Conservation (phyloP, 2,113 vertebrate genomes). For the Anoura caudifer region DNA sequence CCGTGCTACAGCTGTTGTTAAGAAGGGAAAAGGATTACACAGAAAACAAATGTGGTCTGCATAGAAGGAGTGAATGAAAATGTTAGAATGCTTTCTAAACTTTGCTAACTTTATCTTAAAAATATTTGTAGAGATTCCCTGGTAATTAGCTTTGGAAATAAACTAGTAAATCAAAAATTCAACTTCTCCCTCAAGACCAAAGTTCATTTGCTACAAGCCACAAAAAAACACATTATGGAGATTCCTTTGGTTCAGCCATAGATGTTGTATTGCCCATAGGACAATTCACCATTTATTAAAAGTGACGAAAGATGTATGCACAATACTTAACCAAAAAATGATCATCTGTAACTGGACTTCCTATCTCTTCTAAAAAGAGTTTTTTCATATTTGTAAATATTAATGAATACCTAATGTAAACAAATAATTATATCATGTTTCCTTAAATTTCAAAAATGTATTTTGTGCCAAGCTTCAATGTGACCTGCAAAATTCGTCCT, state of each 20-base stretch:
- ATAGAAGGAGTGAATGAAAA: slow-evolving; percentile 60
- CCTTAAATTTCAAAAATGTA: background rate
- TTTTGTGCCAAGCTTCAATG: slow-evolving; percentile 4
- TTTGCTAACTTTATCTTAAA: slow-evolving; percentile 43
- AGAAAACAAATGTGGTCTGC: slow-evolving; percentile 71
- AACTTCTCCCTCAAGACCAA: slow-evolving; percentile 6
- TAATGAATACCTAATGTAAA: background rate
- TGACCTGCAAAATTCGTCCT: background rate
- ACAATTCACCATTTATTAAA: background rate
- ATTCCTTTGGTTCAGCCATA: background rate
- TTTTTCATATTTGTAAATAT: slow-evolving; percentile 13
- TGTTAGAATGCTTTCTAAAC: slow-evolving; percentile 67
- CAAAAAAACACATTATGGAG: background rate
- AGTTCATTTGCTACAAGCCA: background rate
- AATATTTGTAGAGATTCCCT: background rate
- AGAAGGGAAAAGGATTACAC: slow-evolving; percentile 49
- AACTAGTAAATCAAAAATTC: slow-evolving; percentile 15
- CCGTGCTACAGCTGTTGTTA: slow-evolving; percentile 72
- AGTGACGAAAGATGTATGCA: background rate
- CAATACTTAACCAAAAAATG: background rate
- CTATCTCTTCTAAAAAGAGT: background rate
- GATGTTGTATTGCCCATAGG: background rate
- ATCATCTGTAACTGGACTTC: background rate
- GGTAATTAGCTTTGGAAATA: slow-evolving; percentile 19
- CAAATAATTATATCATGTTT: background rate